A percentile compares a stretch with the other conserved stretches of the same genome.
phyloP scores from a whole-genome alignment of 1,140 invertebrate species.

The Drosophila neocordata region DNA sequence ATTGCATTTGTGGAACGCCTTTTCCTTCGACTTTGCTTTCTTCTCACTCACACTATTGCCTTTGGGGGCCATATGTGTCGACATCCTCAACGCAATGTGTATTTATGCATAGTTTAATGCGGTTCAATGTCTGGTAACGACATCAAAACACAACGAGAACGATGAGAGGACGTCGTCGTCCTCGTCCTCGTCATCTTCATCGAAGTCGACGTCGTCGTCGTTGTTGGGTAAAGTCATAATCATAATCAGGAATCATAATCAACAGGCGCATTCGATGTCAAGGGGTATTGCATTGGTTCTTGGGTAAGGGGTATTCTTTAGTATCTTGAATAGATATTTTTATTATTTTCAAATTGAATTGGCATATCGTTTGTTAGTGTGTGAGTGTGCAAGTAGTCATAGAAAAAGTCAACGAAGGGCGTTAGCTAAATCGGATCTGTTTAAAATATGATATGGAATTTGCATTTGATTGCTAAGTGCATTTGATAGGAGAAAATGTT shows the following conservation, averaged over 20 bases:
- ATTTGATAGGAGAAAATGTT: slow-evolving; percentile 33
- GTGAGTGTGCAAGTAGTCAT: background rate
- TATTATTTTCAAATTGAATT: slow-evolving; percentile 79
- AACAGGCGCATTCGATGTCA: slow-evolving; percentile 39
- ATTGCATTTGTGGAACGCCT: slow-evolving; percentile 69
- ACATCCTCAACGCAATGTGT: slow-evolving; percentile 70
- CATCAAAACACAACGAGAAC: slow-evolving; percentile 72
- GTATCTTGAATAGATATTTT: slow-evolving; percentile 64
- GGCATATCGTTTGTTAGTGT: slow-evolving; percentile 57
- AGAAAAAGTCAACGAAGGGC: slow-evolving; percentile 19
- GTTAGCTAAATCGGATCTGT: slow-evolving; percentile 70
- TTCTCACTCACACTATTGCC: slow-evolving; percentile 23
- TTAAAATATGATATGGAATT: slow-evolving; percentile 71
- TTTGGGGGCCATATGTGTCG: slow-evolving; percentile 66
- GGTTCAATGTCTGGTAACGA: slow-evolving; percentile 80
- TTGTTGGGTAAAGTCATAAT: slow-evolving; percentile 67
- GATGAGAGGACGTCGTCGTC: slow-evolving; percentile 20
- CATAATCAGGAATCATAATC: slow-evolving; percentile 73
- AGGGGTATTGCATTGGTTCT: background rate
- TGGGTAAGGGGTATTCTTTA: background rate
- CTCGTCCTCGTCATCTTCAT: slow-evolving; percentile 3
- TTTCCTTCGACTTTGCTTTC: background rate
- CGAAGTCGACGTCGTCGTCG: slow-evolving; percentile 1
- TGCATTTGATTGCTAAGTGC: slow-evolving; percentile 60
- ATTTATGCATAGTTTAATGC: slow-evolving; percentile 80